Evolutionary conservation across 2,888 invertebrate genomes (phyloP).

Genomic region (Amphipoea lucens): DNA sequence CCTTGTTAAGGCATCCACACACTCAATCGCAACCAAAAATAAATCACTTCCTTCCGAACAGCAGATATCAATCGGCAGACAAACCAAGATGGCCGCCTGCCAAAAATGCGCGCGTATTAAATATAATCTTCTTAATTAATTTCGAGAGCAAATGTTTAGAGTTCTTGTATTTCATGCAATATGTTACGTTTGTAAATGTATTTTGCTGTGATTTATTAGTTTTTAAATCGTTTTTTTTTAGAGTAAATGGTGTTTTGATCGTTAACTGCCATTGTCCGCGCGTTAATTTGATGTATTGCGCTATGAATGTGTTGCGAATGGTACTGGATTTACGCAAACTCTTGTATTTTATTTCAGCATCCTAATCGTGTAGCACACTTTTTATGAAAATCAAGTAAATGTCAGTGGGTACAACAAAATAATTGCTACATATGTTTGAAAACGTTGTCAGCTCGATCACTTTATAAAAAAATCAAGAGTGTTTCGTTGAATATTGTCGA

Average conservation of each 20-base stretch:
- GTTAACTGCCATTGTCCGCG: conserved; percentile 35
- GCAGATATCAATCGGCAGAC: conserved; percentile 52
- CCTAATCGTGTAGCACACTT: neutral
- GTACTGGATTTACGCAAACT: neutral
- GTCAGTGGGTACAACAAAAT: neutral
- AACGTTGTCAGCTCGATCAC: too few species aligned
- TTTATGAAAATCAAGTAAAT: neutral
- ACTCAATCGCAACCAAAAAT: conserved; percentile 39
- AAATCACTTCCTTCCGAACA: conserved; percentile 62
- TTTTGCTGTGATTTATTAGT: conserved; percentile 52
- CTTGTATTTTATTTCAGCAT: neutral
- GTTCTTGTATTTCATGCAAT: conserved; percentile 37
- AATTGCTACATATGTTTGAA: neutral
- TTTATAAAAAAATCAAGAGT: too few species aligned
- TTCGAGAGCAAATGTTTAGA: conserved; percentile 51
- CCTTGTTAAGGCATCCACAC: conserved; percentile 46
- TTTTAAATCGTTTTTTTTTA: conserved; percentile 40
- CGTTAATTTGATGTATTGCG: conserved; percentile 44
- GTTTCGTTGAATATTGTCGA: too few species aligned
- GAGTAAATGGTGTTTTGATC: conserved; percentile 44
- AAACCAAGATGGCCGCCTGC: conserved; percentile 60
- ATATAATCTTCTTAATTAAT: conserved; percentile 64
- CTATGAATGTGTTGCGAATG: conserved; percentile 27
- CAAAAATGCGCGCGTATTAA: conserved; percentile 60
- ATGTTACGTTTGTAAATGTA: conserved; percentile 41